These are phyloP conservation scores for Caenorhabditis parvicauda DNA, from an alignment of 2,888 invertebrate species.

Conservation along the genomic window DNA sequence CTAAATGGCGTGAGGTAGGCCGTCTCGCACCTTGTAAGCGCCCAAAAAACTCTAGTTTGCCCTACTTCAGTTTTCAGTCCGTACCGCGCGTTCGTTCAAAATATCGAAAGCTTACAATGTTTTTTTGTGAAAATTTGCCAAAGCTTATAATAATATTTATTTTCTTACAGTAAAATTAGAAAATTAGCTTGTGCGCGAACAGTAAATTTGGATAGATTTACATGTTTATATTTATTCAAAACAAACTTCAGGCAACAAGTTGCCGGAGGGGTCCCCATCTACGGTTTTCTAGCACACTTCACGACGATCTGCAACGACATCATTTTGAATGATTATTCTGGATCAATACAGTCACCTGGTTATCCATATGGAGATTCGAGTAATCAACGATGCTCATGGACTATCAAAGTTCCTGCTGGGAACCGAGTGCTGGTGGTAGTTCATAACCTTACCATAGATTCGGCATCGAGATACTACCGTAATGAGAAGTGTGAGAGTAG, in stretches of 20 bases:
- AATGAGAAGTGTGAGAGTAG: conserved; percentile 5
- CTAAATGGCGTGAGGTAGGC: too few relatives aligned
- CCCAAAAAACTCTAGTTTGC: too few relatives aligned
- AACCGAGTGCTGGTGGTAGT: conserved; percentile 42
- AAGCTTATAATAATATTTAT: background rate
- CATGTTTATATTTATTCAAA: background rate
- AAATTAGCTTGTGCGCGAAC: background rate
- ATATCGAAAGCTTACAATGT: background rate
- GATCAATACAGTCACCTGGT: conserved; percentile 58
- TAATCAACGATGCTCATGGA: conserved; percentile 31
- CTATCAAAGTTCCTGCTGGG: conserved; percentile 44
- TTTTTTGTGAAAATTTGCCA: too few relatives aligned
- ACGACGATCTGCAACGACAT: conserved; percentile 52
- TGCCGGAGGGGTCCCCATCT: too few relatives aligned
- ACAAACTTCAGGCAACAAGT: conserved; percentile 7
- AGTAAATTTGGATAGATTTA: background rate
- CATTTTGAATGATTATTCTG: conserved; percentile 26
- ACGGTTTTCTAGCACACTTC: conserved; percentile 56
- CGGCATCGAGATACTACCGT: too few relatives aligned
- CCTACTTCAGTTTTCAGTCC: too few relatives aligned
- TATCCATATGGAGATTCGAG: conserved; percentile 39
- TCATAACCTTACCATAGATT: conserved; percentile 44
- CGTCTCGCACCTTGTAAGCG: too few relatives aligned
- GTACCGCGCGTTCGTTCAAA: too few relatives aligned
- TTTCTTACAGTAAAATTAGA: background rate